phyloP scores from a whole-genome alignment of 2,888 invertebrate species.

The Caenorhabditis sp. region DNA sequence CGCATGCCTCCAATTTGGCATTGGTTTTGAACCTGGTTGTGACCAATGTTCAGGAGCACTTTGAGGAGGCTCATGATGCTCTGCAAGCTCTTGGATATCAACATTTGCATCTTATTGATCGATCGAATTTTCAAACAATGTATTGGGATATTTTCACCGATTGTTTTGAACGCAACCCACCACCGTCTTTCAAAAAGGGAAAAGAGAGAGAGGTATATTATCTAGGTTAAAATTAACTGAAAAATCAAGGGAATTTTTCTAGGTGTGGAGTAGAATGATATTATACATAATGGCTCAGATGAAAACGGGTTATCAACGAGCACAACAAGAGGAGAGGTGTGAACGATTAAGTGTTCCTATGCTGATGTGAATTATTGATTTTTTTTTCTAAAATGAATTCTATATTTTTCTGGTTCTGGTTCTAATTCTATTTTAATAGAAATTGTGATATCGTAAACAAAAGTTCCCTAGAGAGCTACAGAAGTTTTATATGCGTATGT shows the following conservation, averaged over 20 bases:
- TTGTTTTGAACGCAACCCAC: conserved; percentile 56
- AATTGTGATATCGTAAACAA: no score
- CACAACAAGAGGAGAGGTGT: conserved; percentile 36
- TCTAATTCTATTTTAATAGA: no score
- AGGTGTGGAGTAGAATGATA: conserved; percentile 59
- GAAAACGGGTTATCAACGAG: conserved; percentile 57
- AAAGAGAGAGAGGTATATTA: conserved; percentile 35
- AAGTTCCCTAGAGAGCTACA: no score
- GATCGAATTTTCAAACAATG: conserved; percentile 49
- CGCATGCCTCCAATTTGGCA: conserved; percentile 54
- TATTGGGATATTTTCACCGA: conserved; percentile 62
- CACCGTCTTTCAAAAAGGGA: conserved; percentile 50
- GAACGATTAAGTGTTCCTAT: conserved; percentile 36
- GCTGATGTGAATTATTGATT: conserved; percentile 15
- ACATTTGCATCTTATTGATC: conserved; percentile 41
- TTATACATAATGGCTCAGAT: conserved; percentile 58
- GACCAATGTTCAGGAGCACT: conserved; percentile 53
- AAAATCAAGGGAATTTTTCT: conserved; percentile 6
- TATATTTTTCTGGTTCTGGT: no score
- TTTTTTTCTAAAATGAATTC: no score
- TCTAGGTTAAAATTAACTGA: no score
- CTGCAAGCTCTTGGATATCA: conserved; percentile 53
- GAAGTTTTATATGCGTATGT: no score
- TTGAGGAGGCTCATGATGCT: conserved; percentile 55
- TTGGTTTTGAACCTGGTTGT: conserved; percentile 56